Evolutionary conservation across 1,140 invertebrate genomes (phyloP), one percentile per base, ranked within the genome.

Genomic region (Trichogramma pretiosum): DNA sequence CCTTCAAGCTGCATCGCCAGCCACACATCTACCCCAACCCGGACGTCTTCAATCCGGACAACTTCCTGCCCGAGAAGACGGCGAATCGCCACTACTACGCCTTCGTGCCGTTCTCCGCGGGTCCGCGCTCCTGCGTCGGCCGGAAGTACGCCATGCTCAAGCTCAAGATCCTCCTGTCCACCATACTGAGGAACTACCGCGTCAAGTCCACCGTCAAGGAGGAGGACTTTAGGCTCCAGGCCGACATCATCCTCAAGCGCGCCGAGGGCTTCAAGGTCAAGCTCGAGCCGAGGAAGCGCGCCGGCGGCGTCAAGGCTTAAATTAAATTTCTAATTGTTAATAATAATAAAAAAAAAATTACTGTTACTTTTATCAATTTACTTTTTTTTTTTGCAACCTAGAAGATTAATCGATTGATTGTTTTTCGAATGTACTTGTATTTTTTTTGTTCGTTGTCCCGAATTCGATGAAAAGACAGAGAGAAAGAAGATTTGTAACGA

Each of bases 111-210:
- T 93, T 93, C 73, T 87, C 85, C 3, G 87, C 88, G 43, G 88
- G 88, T 34, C 83, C 84, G 0, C 77, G 88, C 52, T 89, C 85
- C 54, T 92, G 88, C 67, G 87, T 92, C 18, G 86, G 87, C 46
- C 85, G 87, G 41, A 89, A 87, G 68, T 93, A 93, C 68, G 90
- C 90, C 1, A 78, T 89, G 72, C 72, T 91, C 36, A 91, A 94
- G 62, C 73, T 88, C 47, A 93, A 93, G 66, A 81, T 89, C n/a
- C 68, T 93, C 1, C 70, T 96, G 5, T 84, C 90, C 0, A 89
- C 86, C 14, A 81, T 96, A 23, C 71, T 96, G 39, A 78, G 89
- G 24, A 87, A 89, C 59, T 97, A 83, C 72, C 79, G 79, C 37
- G 71, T 86, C 16, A 68, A 68, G 11, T 84, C 84, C 1, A 76